Percentiles rank a stretch among this genome's conserved stretches.
These are phyloP conservation scores for Noctua comes DNA, from an alignment of 2,888 invertebrate genomes.

Conservation along the genomic window DNA sequence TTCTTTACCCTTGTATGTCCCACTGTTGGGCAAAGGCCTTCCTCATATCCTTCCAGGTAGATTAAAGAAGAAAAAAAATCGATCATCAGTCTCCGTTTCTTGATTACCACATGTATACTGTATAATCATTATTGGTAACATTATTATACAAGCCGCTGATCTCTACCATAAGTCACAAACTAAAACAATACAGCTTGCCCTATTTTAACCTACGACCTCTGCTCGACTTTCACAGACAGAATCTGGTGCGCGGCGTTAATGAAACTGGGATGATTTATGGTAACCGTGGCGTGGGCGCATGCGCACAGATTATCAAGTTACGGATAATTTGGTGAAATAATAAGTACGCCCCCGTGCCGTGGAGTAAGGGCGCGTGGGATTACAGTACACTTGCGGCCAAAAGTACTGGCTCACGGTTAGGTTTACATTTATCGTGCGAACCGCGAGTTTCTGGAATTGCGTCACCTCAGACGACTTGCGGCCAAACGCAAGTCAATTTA, in stretches of 20 bases:
- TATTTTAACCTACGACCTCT: constrained; percentile 45
- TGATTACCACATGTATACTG: too few species aligned
- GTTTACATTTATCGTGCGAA: too few species aligned
- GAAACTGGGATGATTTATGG: constrained; percentile 68
- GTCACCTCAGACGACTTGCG: too few species aligned
- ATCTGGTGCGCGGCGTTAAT: constrained; percentile 63
- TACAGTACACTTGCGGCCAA: constrained; percentile 61
- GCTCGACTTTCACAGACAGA: constrained; percentile 42
- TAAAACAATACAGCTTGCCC: constrained; percentile 22
- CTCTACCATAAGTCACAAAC: neutral
- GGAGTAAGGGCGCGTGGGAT: constrained; percentile 60
- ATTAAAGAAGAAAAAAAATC: too few species aligned
- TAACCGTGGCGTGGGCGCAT: constrained; percentile 66
- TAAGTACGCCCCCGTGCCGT: constrained; percentile 72
- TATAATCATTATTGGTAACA: neutral
- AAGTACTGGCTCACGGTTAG: neutral
- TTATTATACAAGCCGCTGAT: neutral
- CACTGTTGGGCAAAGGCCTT: too few species aligned
- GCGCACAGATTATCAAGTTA: constrained; percentile 71
- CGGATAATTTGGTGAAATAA: constrained; percentile 79
- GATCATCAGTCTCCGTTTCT: too few species aligned
- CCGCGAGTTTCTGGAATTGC: too few species aligned
- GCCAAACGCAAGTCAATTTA: too few species aligned
- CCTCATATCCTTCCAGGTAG: too few species aligned
- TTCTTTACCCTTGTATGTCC: too few species aligned